phyloP scores from a whole-genome alignment of 2,113 vertebrate species.

The Bujurquina vittata region DNA sequence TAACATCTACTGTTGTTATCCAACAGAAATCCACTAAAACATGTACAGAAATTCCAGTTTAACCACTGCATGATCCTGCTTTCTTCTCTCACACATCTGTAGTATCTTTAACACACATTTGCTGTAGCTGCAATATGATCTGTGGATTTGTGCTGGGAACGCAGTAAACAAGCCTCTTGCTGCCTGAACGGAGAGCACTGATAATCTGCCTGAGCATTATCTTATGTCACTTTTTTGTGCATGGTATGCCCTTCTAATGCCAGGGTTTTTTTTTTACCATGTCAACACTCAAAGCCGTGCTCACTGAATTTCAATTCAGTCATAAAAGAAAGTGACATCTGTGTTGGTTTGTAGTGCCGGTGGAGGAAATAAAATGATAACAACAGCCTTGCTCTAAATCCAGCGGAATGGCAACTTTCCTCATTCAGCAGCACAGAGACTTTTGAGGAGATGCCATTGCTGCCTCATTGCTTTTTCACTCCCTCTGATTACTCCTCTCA shows the following conservation, averaged over 20 bases:
- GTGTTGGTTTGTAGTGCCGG: conserved; percentile 55
- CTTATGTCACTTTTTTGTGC: conserved; percentile 53
- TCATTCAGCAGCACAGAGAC: conserved; percentile 70
- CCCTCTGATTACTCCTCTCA: conserved; percentile 85
- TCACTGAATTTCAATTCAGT: conserved; percentile 41
- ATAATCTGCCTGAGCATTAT: conserved; percentile 62
- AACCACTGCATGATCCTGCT: conserved; percentile 2
- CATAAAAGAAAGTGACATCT: conserved; percentile 61
- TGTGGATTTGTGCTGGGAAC: conserved; percentile 31
- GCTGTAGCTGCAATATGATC: conserved; percentile 14
- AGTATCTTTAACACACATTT: conserved; percentile 12
- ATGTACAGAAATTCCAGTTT: conserved; percentile 4
- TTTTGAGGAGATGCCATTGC: conserved; percentile 81
- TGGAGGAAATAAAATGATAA: conserved; percentile 69
- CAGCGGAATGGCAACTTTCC: conserved; percentile 75
- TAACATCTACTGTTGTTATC: not conserved
- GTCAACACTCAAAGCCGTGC: conserved; percentile 42
- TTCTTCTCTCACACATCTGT: not conserved
- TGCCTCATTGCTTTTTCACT: conserved; percentile 81
- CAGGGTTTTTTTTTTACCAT: conserved; percentile 32
- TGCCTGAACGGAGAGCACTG: conserved; percentile 46
- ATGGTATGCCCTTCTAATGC: conserved; percentile 49
- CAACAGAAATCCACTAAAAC: conserved; percentile 1
- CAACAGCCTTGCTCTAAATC: conserved; percentile 67
- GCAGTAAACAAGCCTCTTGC: conserved; percentile 39